Conservation (phyloP, 2,797 vertebrate genomes). For the Balearica regulorum region DNA sequence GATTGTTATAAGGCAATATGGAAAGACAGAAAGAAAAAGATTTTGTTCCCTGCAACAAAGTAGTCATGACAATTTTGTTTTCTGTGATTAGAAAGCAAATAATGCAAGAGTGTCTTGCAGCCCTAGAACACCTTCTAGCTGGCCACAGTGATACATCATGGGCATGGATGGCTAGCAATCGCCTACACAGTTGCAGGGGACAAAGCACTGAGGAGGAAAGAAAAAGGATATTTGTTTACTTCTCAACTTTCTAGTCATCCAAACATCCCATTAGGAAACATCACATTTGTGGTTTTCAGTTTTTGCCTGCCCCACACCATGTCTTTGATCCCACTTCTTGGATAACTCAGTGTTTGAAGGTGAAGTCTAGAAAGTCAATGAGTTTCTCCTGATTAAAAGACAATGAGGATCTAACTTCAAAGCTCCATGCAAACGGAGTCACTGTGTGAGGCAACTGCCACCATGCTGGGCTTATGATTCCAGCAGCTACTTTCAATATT, state of each 20-base stretch:
- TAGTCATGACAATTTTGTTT: neutral
- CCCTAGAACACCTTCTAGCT: neutral
- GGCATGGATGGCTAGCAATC: neutral
- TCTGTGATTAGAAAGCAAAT: neutral
- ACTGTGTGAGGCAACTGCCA: neutral
- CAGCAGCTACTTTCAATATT: neutral
- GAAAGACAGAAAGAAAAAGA: neutral
- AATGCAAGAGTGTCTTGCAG: neutral
- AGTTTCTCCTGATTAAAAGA: slow-evolving; percentile 47
- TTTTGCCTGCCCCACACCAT: neutral
- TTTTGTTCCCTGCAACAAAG: neutral
- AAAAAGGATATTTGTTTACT: neutral
- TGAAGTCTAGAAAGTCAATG: neutral
- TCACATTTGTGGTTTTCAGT: neutral
- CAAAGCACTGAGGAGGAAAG: neutral
- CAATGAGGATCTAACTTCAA: slow-evolving; percentile 1
- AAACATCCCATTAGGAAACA: neutral
- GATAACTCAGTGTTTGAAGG: neutral
- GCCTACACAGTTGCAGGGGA: neutral
- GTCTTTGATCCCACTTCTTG: neutral
- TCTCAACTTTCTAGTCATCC: neutral
- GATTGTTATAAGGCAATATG: neutral
- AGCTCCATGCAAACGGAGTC: neutral
- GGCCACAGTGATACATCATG: neutral
- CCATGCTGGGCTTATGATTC: slow-evolving; percentile 5